Evolutionary conservation across 1,140 invertebrate genomes (phyloP), one percentile per base, ranked within the genome.

Genomic region (Ericerus pela): DNA sequence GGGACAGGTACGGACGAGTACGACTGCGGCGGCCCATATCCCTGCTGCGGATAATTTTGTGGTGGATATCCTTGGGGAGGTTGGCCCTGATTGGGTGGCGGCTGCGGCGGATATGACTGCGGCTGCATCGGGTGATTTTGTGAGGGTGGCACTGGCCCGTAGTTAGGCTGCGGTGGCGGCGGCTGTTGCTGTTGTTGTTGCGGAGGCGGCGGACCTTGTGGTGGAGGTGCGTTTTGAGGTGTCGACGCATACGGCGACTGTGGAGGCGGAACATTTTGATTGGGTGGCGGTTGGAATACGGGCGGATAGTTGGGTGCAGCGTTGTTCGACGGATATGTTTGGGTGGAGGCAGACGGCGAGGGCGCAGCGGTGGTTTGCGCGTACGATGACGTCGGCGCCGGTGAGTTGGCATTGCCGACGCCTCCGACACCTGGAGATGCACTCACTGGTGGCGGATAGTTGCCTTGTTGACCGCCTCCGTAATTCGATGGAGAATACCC

Each of bases 281-380:
- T 16, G 41, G 41, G 14, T 47, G 22, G n/a, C 26, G 41, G 41
- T 16, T 47, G 41, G 4, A 24, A 47, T 47, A 47, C 41, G 4
- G 41, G 41, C 20, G 41, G 41, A 47, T 47, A 47, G 26, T 47
- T 47, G 2, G 41, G 41, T n/a, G n/a, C n/a, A 47, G 41, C 41
- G 16, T 47, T 47, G 41, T 47, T 47, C 8, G 41, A 18, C 20
- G 41, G 41, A 47, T 47, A 47, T 5, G 41, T 47, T 47, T 47
- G 41, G 5, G 41, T 47, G 8, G 41, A 47, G 4, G 41, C 41
- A 4, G 41, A 47, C 22, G 41, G 41, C 11, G 41, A 47, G 26
- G 41, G 41, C 11, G 41, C 22, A 24, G 41, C 41, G 11, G 41
- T 47, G 10, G 41, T 47, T 47, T 47, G 41, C 8, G 41, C 22